Evolutionary conservation across 2,797 vertebrate genomes (phyloP).

Genomic region (Phrynocephalus vlangalii): DNA sequence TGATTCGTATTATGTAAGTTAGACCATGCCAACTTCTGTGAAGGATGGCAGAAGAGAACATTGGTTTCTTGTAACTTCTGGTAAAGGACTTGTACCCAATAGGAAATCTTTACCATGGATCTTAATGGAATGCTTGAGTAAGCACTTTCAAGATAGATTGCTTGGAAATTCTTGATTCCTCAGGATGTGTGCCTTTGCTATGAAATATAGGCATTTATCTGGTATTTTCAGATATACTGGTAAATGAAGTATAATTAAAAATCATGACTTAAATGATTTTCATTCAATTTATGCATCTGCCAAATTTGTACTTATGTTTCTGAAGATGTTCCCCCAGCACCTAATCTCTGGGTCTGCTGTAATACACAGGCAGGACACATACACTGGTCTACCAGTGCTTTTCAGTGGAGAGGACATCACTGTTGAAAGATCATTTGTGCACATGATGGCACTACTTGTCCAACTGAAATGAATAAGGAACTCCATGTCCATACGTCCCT

Average conservation of each 20-base stretch:
- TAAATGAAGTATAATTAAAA: background rate
- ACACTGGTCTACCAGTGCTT: too few species aligned
- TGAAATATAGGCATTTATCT: background rate
- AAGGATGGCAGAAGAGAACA: background rate
- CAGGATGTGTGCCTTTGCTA: slow-evolving; percentile 31
- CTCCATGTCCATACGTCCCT: background rate
- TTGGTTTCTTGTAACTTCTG: background rate
- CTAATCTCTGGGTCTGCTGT: background rate
- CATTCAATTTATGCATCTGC: background rate
- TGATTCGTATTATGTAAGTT: slow-evolving; percentile 34
- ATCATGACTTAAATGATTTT: slow-evolving; percentile 3
- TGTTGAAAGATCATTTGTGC: background rate
- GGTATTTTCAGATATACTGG: background rate
- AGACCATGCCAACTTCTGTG: background rate
- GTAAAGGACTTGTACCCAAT: background rate
- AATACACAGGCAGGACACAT: background rate
- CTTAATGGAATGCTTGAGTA: background rate
- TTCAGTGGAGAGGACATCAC: background rate
- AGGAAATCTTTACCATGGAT: slow-evolving; percentile 36
- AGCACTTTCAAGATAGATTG: background rate
- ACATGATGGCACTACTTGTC: background rate
- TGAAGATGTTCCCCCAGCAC: background rate
- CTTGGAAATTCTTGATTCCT: slow-evolving; percentile 18
- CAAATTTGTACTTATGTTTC: background rate
- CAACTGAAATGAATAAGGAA: background rate